A percentile compares a stretch with the other conserved stretches of the same genome.
Evolutionary conservation across 2,888 invertebrate genomes (phyloP).

Genomic region (Zaprionus obscuricornis): DNA sequence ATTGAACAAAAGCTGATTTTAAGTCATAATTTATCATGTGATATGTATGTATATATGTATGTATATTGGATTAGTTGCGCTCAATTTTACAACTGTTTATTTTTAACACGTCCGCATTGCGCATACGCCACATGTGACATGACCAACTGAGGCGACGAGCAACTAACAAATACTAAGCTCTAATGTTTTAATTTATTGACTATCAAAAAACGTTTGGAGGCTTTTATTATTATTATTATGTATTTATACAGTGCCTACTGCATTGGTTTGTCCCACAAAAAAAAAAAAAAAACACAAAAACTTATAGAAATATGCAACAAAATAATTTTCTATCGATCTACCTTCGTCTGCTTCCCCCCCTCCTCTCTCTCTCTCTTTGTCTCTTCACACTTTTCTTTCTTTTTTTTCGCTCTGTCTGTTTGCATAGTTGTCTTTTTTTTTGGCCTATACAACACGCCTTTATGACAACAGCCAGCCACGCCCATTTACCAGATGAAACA

Average conservation of each 20-base stretch:
- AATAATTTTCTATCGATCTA: background rate
- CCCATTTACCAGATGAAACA: conserved; percentile 34
- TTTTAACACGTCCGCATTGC: conserved; percentile 73
- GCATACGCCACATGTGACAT: conserved; percentile 54
- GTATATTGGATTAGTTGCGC: conserved; percentile 73
- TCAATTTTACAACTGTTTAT: conserved; percentile 77
- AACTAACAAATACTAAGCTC: too few species aligned
- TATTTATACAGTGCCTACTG: conserved; percentile 59
- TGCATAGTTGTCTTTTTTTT: too few species aligned
- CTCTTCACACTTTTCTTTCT: too few species aligned
- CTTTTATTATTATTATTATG: conserved; percentile 33
- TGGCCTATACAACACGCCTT: conserved; percentile 35
- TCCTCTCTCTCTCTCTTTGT: background rate
- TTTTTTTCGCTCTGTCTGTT: too few species aligned
- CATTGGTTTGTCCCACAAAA: conserved; percentile 68
- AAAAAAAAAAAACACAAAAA: background rate
- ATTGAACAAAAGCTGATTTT: conserved; percentile 78
- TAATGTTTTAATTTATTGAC: conserved; percentile 76
- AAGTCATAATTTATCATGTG: conserved; percentile 77
- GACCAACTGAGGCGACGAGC: conserved; percentile 9
- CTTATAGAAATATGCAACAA: conserved; percentile 21
- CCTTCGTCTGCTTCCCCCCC: background rate
- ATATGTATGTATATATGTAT: too few species aligned
- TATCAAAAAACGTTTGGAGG: conserved; percentile 61
- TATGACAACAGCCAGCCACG: conserved; percentile 55